Base-by-base conservation (phyloP, 2,797 vertebrate species). In the Amniataba percoides region DNA sequence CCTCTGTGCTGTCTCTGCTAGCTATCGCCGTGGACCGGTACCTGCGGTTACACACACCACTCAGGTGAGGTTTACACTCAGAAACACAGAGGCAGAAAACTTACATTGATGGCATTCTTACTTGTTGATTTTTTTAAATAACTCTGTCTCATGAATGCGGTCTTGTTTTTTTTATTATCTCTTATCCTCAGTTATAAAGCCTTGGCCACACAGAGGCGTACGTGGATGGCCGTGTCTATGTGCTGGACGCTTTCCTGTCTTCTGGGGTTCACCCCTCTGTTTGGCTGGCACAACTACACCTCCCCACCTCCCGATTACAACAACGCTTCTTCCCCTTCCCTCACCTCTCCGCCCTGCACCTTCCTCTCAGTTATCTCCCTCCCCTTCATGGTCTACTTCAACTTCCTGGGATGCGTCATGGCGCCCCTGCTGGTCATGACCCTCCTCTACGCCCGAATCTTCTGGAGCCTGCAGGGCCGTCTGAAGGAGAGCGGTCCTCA, bases 21-120 rank as follows among this genome's bases (percentile, higher is more conserved):
- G 96, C 96, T 65, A 96, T 97, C 4, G 96, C 97, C 0, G 85
- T 97, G 71, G 97, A 97, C 90, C 87, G 96, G 25, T 97, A 96
- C 88, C 91, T 97, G 74, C 88, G 95, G 0, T 91, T 96, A 23
- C 96, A 95, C 86, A 94, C 93, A 1, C 95, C 94, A 0, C 80
- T 93, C 82, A 93, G 91, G 93, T 95, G 73, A 84, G 78, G 18
- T 31, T 43, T 7, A 14, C 25, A 14, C 39, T 31, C 27, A 63
- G 15, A 58, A 36, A 68, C 15, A 7, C 6, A 15, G 5, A 23
- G 8, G 21, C 34, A 39, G 8, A 59, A 25, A 42, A 40, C 8
- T 3, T 43, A 6, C 6, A 5, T 25, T 19, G 7, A 25, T 53
- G 23, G 16, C 5, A 12, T 69, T 12, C 5, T 36, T n/a, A 2